Evolutionary conservation across 2,888 invertebrate genomes (phyloP).

Genomic region (Drosophila bunnanda): DNA sequence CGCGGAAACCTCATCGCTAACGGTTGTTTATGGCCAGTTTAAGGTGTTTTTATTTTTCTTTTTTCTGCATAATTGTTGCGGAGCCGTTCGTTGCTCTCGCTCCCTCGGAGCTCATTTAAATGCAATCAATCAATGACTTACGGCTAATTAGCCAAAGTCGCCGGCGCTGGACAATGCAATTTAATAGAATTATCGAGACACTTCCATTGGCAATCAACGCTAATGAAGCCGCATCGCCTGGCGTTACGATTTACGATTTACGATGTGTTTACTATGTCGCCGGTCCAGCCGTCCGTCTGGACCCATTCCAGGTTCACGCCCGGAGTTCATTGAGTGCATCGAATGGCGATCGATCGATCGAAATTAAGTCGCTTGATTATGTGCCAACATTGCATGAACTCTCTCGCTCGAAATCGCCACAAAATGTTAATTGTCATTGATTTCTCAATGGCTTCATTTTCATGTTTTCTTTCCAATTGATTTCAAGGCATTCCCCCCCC

Average conservation of each 20-base stretch:
- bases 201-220: slow-evolving; percentile 38
- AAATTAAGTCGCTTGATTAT: slow-evolving; percentile 5
- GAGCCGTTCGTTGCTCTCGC: slow-evolving; percentile 39
- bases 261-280: slow-evolving; percentile 33
- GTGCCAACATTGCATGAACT: slow-evolving; percentile 22
- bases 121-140: slow-evolving; percentile 43
- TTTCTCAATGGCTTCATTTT: slow-evolving; percentile 15
- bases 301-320: slow-evolving; percentile 15
- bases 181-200: slow-evolving; percentile 49
- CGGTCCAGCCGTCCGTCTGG: neutral
- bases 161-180: slow-evolving; percentile 23
- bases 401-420: neutral
- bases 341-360: slow-evolving; percentile 19
- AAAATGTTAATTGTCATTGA: slow-evolving; percentile 13
- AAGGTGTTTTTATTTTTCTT: slow-evolving; percentile 20
- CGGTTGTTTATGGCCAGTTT: slow-evolving; percentile 48
- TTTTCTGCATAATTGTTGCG: slow-evolving; percentile 36
- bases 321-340: slow-evolving; percentile 13
- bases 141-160: slow-evolving; percentile 31
- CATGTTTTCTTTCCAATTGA: neutral
- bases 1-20: slow-evolving; percentile 49
- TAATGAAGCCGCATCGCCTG: slow-evolving; percentile 19
- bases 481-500: neutral
- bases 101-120: slow-evolving; percentile 30
- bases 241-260: slow-evolving; percentile 5